Evolutionary conservation across 30 jellyfish, hydroid and myxozoan species (phyloP).

Genomic region (Cassiopea xamachana): DNA sequence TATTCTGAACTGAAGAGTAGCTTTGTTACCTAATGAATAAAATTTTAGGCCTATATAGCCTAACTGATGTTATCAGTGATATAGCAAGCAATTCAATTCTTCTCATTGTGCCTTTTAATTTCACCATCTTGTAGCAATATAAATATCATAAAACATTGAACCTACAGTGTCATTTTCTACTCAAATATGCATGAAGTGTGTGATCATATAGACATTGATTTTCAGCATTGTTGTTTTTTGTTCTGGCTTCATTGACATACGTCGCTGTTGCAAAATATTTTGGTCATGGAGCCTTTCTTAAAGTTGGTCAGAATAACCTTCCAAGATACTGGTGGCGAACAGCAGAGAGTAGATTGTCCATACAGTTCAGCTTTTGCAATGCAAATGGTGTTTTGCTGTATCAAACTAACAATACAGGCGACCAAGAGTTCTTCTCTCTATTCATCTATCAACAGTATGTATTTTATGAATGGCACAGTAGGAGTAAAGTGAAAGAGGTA

Average conservation of each 20-base stretch:
- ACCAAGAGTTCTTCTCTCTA: slow-evolving; percentile 52
- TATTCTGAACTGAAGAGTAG: too few relatives aligned
- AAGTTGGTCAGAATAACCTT: background rate
- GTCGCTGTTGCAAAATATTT: slow-evolving; percentile 23
- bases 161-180: background rate
- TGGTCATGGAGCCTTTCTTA: slow-evolving; percentile 48
- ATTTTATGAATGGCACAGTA: slow-evolving; percentile 69
- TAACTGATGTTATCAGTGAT: too few relatives aligned
- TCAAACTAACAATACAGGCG: slow-evolving; percentile 36
- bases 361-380: slow-evolving; percentile 69
- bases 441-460: slow-evolving; percentile 50
- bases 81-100: too few relatives aligned
- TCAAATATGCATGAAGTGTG: background rate
- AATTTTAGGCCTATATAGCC: too few relatives aligned
- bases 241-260: background rate
- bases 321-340: slow-evolving; percentile 45
- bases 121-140: too few relatives aligned
- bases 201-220: background rate
- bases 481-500: slow-evolving; percentile 67
- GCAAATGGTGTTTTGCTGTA: slow-evolving; percentile 61
- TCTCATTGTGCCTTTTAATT: too few relatives aligned
- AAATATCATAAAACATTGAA: too few relatives aligned
- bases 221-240: slow-evolving; percentile 33
- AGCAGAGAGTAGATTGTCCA: slow-evolving; percentile 31
- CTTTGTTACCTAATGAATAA: too few relatives aligned